Conservation (phyloP, 2,888 invertebrate species). For the Phalera bucephala region DNA sequence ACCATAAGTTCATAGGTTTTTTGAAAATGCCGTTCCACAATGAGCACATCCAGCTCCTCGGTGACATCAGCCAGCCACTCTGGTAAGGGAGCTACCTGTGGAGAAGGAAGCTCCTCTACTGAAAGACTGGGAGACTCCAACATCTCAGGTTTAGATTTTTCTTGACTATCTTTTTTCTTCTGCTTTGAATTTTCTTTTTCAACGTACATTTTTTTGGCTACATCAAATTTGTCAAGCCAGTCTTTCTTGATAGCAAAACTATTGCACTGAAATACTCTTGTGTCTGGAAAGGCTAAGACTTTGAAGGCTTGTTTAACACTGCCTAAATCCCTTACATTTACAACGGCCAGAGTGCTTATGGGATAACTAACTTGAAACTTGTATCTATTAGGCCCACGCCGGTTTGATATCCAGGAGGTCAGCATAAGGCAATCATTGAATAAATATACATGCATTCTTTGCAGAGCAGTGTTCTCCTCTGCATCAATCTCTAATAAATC, state of each 20-base stretch:
- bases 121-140: conserved; percentile 76
- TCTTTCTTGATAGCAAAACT: conserved; percentile 92
- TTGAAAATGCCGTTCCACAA: conserved; percentile 98
- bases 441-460: conserved; percentile 95
- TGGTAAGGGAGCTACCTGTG: conserved; percentile 78
- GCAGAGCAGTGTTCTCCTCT: conserved; percentile 92
- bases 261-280: conserved; percentile 95
- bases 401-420: conserved; percentile 90
- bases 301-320: conserved; percentile 97
- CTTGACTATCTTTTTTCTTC: conserved; percentile 70
- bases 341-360: conserved; percentile 94
- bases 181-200: conserved; percentile 84
- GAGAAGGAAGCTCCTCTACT: conserved; percentile 69
- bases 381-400: conserved; percentile 90
- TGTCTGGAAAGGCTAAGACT: conserved; percentile 96
- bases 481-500: conserved; percentile 95
- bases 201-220: conserved; percentile 92
- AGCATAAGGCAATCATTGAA: conserved; percentile 96
- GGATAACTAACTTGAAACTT: conserved; percentile 93
- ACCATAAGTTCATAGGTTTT: conserved; percentile 93
- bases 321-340: conserved; percentile 95
- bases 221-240: conserved; percentile 96
- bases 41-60: conserved; percentile 96
- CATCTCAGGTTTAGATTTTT: conserved; percentile 64
- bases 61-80: conserved; percentile 96